Conservation (phyloP, 2,113 vertebrate species). For the Apaloderma vittatum region DNA sequence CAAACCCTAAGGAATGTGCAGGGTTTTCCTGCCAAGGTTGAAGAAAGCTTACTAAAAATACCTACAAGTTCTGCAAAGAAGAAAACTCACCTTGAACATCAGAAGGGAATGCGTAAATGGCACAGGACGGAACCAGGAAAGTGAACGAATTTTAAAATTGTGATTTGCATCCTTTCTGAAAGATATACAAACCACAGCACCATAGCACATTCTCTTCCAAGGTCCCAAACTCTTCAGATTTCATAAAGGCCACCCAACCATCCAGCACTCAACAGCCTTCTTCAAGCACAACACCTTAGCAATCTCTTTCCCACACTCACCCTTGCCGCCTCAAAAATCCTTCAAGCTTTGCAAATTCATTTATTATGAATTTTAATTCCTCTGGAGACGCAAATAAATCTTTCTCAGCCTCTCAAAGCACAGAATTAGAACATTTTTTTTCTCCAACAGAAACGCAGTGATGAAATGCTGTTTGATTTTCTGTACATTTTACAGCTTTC, state of each 20-base stretch:
- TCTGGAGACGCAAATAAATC: not conserved
- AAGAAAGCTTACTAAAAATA: not conserved
- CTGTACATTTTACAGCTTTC: not conserved
- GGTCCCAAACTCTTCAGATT: not conserved
- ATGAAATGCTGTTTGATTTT: not conserved
- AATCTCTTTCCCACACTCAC: not conserved
- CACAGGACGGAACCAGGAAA: not conserved
- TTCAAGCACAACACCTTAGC: not conserved
- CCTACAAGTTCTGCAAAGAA: not conserved
- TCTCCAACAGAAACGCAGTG: not conserved
- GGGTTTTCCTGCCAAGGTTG: not conserved
- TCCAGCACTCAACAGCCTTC: not conserved
- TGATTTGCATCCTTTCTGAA: not conserved
- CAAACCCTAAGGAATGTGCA: not conserved
- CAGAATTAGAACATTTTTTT: not conserved
- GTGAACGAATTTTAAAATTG: rapidly evolving
- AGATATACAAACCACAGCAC: not conserved
- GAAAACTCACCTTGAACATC: not conserved
- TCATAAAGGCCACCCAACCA: not conserved
- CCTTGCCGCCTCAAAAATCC: not conserved
- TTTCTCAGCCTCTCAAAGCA: not conserved
- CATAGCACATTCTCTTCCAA: not conserved
- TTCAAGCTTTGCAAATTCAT: not conserved
- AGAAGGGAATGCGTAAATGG: not conserved
- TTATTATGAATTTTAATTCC: not conserved